These are phyloP conservation scores for Dendroctonus ponderosae DNA, from an alignment of 1,140 invertebrate species.

Conservation along the genomic window DNA sequence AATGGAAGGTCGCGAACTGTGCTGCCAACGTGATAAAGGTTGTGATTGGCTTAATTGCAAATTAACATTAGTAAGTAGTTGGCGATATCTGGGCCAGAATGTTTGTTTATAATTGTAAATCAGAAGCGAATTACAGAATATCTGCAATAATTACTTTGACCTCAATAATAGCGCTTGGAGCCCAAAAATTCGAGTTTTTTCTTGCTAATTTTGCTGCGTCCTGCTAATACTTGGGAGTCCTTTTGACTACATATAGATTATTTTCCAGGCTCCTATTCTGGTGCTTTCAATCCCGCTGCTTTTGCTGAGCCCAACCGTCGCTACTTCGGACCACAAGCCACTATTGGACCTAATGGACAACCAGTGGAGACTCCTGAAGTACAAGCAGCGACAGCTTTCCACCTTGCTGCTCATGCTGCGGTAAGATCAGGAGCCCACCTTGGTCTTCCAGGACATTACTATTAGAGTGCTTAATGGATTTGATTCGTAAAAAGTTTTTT, in stretches of 20 bases:
- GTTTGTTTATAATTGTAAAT: not conserved
- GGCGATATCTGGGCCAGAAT: not conserved
- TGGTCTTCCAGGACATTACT: conserved; percentile 4
- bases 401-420: conserved; percentile 53
- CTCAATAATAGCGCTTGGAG: too few species aligned
- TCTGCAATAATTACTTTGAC: too few species aligned
- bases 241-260: too few species aligned
- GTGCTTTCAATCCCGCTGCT: conserved; percentile 33
- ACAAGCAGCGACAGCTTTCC: conserved; percentile 58
- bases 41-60: too few species aligned
- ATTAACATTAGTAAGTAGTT: too few species aligned
- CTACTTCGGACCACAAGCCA: conserved; percentile 34
- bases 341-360: conserved; percentile 44
- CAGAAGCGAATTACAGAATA: too few species aligned
- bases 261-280: not conserved
- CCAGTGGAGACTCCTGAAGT: conserved; percentile 60
- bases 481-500: too few species aligned
- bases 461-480: not conserved
- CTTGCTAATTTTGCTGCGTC: too few species aligned
- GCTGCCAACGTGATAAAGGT: too few species aligned
- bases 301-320: conserved; percentile 49
- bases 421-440: conserved; percentile 1
- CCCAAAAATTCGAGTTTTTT: too few species aligned
- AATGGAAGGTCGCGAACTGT: too few species aligned
- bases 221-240: too few species aligned